These are phyloP conservation scores for Alfaro cultratus DNA, from an alignment of 2,797 vertebrate genomes.

Conservation along the genomic window DNA sequence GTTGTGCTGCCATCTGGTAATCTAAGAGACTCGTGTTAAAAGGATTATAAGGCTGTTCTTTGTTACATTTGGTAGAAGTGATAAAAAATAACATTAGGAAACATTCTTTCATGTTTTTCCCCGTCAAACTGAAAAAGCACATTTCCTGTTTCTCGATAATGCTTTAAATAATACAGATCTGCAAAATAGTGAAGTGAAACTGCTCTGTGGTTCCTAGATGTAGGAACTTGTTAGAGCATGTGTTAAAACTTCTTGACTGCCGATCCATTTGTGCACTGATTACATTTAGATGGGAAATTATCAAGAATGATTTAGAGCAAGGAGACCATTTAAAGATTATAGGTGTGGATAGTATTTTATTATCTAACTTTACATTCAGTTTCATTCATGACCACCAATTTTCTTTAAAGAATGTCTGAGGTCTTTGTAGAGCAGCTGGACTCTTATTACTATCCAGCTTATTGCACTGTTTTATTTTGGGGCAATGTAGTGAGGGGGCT, in stretches of 20 bases:
- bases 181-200: conserved; percentile 4
- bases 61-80: conserved; percentile 6
- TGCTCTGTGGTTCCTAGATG: not conserved
- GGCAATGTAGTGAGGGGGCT: not conserved
- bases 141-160: not conserved
- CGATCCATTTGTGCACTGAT: not conserved
- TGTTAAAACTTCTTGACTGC: not conserved
- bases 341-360: not conserved
- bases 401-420: not conserved
- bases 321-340: not conserved
- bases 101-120: not conserved
- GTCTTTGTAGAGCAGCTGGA: not conserved
- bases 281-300: not conserved
- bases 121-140: not conserved
- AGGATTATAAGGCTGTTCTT: not conserved
- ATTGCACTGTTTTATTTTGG: not conserved
- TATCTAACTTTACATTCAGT: too few species aligned
- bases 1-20: conserved; percentile 14
- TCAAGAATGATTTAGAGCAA: not conserved
- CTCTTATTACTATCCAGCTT: not conserved
- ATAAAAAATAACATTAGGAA: not conserved
- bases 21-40: not conserved
- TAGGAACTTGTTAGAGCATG: not conserved
- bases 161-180: not conserved
- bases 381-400: too few species aligned